These are phyloP conservation scores for Drosophila glabriapex DNA, from an alignment of 2,888 invertebrate species.

Conservation along the genomic window DNA sequence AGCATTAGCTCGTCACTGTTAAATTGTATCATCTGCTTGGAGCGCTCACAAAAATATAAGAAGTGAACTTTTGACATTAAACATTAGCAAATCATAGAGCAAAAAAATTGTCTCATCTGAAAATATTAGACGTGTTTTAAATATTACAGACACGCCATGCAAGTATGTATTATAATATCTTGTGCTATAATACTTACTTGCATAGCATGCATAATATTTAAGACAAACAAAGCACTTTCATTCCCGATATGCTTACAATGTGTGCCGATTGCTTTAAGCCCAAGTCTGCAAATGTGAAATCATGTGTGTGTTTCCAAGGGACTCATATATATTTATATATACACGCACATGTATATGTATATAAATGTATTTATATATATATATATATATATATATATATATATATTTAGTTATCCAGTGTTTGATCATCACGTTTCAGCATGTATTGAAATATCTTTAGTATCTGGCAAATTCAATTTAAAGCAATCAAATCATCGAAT, in stretches of 20 bases:
- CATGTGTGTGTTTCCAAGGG: background rate
- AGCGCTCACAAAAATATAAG: background rate
- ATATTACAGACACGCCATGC: background rate
- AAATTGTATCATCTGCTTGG: background rate
- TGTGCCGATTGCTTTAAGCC: constrained; percentile 20
- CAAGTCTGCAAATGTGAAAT: background rate
- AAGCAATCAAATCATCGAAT: constrained; percentile 68
- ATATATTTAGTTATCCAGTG: constrained; percentile 28
- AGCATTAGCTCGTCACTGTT: background rate
- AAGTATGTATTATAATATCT: background rate
- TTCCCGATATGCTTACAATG: background rate
- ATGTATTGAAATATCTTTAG: constrained; percentile 57
- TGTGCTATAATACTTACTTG: background rate
- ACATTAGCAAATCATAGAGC: background rate
- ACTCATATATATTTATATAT: background rate
- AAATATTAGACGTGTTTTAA: background rate
- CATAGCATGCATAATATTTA: constrained; percentile 1
- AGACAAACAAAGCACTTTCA: constrained; percentile 10
- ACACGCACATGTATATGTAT: background rate
- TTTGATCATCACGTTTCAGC: constrained; percentile 54
- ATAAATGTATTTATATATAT: background rate
- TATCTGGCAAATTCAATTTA: constrained; percentile 65
- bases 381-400: constrained; percentile 23
- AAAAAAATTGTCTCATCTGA: background rate
- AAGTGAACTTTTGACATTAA: background rate